Evolutionary conservation across 2,113 vertebrate genomes (phyloP).

Genomic region (Cebidichthys violaceus): DNA sequence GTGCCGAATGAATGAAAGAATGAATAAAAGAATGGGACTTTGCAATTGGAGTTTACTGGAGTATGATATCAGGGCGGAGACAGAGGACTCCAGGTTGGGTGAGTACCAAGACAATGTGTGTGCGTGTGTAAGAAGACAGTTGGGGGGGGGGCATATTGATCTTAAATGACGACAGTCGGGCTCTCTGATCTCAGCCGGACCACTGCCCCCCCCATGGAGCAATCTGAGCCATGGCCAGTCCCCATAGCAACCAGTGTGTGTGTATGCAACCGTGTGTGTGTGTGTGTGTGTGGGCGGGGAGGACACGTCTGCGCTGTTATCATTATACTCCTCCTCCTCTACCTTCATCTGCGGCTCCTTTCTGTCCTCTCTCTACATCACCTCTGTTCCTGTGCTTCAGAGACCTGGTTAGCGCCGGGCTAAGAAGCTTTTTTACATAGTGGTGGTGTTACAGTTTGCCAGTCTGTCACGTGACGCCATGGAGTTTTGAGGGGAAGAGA

Average conservation of each 20-base stretch:
- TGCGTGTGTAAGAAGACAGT: background rate
- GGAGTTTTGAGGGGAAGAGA: too few relatives aligned
- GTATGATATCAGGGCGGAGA: slow-evolving; percentile 9
- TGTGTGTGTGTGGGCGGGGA: background rate
- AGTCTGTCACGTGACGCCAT: too few relatives aligned
- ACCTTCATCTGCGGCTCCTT: slow-evolving; percentile 22
- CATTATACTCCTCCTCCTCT: slow-evolving; percentile 20
- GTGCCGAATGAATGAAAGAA: background rate
- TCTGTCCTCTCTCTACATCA: background rate
- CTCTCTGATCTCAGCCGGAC: slow-evolving; percentile 92
- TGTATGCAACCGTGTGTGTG: background rate
- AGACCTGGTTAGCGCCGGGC: background rate
- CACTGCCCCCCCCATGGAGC: slow-evolving; percentile 82
- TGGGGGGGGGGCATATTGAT: slow-evolving; percentile 82
- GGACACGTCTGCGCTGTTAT: background rate
- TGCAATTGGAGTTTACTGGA: background rate
- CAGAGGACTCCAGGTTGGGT: slow-evolving; percentile 19
- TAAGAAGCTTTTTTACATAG: background rate
- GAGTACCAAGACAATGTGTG: slow-evolving; percentile 29
- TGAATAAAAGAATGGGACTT: background rate
- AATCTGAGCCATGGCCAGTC: slow-evolving; percentile 86
- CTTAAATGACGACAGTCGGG: slow-evolving; percentile 90
- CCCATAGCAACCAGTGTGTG: slow-evolving; percentile 84
- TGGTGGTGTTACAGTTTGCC: background rate
- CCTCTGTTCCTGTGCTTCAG: slow-evolving; percentile 17